Evolutionary conservation across 37 sponge, comb jelly and placozoan genomes (phyloP).

Genomic region (Petrosia ficiformis): DNA sequence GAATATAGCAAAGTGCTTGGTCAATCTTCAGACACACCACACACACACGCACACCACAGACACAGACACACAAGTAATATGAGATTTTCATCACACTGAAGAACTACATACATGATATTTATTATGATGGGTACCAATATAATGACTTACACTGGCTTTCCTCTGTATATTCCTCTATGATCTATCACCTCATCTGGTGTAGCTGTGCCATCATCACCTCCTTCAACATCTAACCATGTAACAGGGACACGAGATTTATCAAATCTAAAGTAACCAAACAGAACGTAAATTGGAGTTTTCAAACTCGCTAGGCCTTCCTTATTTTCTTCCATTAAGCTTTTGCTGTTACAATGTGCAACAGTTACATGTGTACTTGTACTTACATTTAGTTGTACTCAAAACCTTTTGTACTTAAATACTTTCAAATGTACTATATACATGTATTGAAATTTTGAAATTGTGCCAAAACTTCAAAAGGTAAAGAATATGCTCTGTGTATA

Average conservation of each 20-base stretch:
- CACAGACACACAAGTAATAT: no score
- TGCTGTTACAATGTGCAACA: no score
- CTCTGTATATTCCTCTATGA: slow-evolving; percentile 52
- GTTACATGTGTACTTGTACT: no score
- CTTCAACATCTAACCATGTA: slow-evolving; percentile 41
- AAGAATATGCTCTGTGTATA: no score
- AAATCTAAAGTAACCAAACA: slow-evolving; percentile 41
- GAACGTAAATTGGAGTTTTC: background rate
- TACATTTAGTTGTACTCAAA: no score
- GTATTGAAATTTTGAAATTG: background rate
- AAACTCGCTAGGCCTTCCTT: background rate
- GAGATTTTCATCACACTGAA: no score
- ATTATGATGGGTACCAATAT: background rate
- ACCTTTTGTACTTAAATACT: no score
- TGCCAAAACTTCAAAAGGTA: background rate
- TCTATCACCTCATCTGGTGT: slow-evolving; percentile 24
- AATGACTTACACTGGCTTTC: slow-evolving; percentile 22
- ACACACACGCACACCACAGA: background rate
- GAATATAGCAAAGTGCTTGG: no score
- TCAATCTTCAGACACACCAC: background rate
- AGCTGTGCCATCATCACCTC: background rate
- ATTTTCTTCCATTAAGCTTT: no score
- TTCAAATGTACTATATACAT: no score
- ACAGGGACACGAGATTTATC: slow-evolving; percentile 49
- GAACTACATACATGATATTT: slow-evolving; percentile 2